These are phyloP conservation scores for Bolinopsis microptera DNA, from an alignment of 37 sponge, comb jelly and placozoan genomes.

Conservation along the genomic window DNA sequence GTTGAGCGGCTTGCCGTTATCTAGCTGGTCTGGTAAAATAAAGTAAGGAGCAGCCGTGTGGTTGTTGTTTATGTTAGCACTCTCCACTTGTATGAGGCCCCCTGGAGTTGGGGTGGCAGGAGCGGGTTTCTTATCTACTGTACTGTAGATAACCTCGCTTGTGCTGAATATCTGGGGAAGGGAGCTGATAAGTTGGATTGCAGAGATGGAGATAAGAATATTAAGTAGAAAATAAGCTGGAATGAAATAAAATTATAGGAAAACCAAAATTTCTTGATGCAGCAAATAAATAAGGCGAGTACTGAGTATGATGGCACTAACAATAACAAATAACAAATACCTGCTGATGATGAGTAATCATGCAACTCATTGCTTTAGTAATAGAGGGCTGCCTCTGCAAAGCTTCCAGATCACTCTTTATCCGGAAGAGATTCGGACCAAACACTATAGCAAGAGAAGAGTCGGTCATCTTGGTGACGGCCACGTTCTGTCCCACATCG, in stretches of 20 bases:
- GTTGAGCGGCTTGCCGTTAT: neutral
- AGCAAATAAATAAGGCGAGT: no score
- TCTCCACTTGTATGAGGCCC: constrained; percentile 2
- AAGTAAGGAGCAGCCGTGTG: constrained; percentile 5
- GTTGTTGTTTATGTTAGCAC: neutral
- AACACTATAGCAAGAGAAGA: constrained; percentile 90
- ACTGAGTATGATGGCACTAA: no score
- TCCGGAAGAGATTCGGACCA: constrained; percentile 88
- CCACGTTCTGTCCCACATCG: constrained; percentile 67
- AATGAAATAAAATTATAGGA: neutral
- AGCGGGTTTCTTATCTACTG: neutral
- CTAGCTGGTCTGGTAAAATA: neutral
- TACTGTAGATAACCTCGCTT: neutral
- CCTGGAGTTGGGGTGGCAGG: neutral
- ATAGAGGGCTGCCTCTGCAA: constrained; percentile 9
- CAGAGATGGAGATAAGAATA: no score
- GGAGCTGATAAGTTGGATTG: no score
- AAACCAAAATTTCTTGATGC: no score
- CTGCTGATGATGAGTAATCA: constrained; percentile 29
- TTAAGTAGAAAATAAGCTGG: neutral
- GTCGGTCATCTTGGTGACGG: constrained; percentile 84
- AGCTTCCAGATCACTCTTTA: constrained; percentile 43
- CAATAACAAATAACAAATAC: neutral
- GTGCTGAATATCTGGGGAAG: constrained; percentile 3
- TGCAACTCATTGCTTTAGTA: constrained; percentile 26